phyloP scores from a whole-genome alignment of 2,888 invertebrate species.

The Allacma fusca region DNA sequence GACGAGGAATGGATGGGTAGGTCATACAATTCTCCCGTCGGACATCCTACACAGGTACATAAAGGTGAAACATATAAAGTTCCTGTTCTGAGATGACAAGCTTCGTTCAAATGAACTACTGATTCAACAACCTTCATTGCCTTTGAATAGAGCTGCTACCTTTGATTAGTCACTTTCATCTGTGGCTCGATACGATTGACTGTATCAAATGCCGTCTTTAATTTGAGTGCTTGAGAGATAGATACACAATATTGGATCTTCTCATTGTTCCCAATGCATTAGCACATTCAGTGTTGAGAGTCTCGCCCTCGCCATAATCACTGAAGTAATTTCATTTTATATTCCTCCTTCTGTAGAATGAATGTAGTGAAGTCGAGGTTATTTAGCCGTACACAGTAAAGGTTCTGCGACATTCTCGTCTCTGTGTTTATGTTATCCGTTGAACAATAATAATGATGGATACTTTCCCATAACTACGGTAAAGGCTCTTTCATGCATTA shows the following conservation, averaged over 20 bases:
- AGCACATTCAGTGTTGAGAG: neutral
- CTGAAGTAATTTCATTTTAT: neutral
- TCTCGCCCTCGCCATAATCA: neutral
- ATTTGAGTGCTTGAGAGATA: neutral
- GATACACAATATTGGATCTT: neutral
- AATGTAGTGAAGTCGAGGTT: too few species aligned
- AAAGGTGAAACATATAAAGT: too few species aligned
- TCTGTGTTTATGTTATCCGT: neutral
- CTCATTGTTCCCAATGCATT: neutral
- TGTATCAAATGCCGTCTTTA: constrained; percentile 4
- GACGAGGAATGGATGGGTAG: too few species aligned
- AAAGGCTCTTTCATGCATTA: neutral
- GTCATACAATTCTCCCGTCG: too few species aligned
- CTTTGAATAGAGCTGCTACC: neutral
- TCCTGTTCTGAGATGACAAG: too few species aligned
- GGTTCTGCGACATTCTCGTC: neutral
- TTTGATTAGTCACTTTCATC: constrained; percentile 6
- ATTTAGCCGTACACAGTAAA: constrained; percentile 1
- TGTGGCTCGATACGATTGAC: neutral
- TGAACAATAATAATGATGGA: neutral
- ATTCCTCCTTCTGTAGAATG: neutral
- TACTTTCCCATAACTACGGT: neutral
- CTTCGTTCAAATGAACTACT: too few species aligned
- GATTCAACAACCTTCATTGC: too few species aligned
- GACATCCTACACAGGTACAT: too few species aligned